phyloP scores from a whole-genome alignment of 2,113 vertebrate species.

The Gracilinanus agilis region DNA sequence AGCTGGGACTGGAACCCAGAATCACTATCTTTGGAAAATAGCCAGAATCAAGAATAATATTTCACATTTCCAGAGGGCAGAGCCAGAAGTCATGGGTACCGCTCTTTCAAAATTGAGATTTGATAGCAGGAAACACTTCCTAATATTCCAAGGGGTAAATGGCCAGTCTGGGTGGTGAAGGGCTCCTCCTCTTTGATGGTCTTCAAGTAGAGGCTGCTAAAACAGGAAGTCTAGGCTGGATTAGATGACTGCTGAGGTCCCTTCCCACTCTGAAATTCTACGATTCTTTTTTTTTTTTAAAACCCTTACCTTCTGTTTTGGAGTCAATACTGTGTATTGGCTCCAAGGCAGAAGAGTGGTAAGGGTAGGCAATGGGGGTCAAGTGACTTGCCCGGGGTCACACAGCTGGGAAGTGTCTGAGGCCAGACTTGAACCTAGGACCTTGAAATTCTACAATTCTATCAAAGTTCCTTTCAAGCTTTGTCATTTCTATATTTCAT shows the following conservation, averaged over 20 bases:
- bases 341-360: too few species aligned
- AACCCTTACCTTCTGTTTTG: too few species aligned
- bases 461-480: neutral
- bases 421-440: too few species aligned
- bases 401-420: too few species aligned
- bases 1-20: neutral
- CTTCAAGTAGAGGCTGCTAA: neutral
- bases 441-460: neutral
- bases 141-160: neutral
- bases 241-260: neutral
- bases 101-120: neutral
- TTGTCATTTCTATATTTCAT: neutral
- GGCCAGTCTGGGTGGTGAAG: neutral
- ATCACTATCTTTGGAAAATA: neutral
- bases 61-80: constrained; percentile 1
- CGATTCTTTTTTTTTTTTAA: too few species aligned
- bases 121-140: neutral
- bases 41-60: neutral
- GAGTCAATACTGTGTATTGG: too few species aligned
- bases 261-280: neutral
- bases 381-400: too few species aligned
- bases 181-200: neutral
- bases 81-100: neutral
- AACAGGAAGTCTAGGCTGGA: neutral
- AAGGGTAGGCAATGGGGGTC: too few species aligned